Evolutionary conservation across 2,113 vertebrate genomes (phyloP), one percentile per base, ranked within the genome.

Genomic region (Prietella phreatophila): DNA sequence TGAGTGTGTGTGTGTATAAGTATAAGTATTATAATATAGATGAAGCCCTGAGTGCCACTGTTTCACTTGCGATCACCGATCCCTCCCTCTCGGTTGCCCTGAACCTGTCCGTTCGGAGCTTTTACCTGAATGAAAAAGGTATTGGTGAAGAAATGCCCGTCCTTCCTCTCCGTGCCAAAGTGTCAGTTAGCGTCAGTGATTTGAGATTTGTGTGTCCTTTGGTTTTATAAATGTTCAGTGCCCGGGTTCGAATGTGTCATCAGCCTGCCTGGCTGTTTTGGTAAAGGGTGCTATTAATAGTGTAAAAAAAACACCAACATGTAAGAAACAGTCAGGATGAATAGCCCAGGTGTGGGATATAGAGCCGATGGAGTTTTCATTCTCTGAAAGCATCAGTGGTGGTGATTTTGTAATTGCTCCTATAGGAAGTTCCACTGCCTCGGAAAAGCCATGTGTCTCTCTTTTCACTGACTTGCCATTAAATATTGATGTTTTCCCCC

Each of bases 91-190:
- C 78, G 30, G 91, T 91, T 89, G 63, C 91, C 87, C 82, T 85
- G 81, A 73, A 86, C 88, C 90, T 91, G 90, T 89, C 60, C 86
- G 85, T 94, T 92, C 90, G 86, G 92, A 89, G 92, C 93, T 94
- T 94, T 95, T 93, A 95, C 93, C 93, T 94, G 93, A 95, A 94
- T 94, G 94, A 94, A 94, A 82, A 94, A 94, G 65, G 91, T 92
- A 92, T 92, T 88, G 92, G 91, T 87, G 89, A 90, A 79, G 7
- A 88, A 86, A 53, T 89, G 86, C 10, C 86, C 55, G 3, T 20
- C 36, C 39, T 71, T 83, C 86, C 88, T 88, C 13, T 42, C 36
- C 82, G 91, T 17, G 85, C 86, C 84, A 13, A 89, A 92, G 89
- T 91, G 89, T 90, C 85, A 91, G 90, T 71, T 42, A 42, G 56